These are phyloP conservation scores for Exocentrus adspersus DNA, from an alignment of 2,888 invertebrate genomes.

Conservation along the genomic window DNA sequence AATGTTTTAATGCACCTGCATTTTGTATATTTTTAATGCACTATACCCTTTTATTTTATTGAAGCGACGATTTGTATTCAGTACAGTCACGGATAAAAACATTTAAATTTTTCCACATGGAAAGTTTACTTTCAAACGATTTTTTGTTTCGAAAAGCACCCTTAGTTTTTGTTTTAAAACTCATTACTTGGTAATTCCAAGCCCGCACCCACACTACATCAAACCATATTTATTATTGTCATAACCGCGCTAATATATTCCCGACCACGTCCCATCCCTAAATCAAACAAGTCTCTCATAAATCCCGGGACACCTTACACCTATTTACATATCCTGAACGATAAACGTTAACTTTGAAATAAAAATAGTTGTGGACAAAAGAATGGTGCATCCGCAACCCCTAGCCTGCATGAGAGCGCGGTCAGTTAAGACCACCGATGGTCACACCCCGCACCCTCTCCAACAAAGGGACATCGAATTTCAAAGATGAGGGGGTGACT, in stretches of 20 bases:
- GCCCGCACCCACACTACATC: background rate
- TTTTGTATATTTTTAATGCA: slow-evolving; percentile 13
- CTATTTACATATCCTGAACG: slow-evolving; percentile 12
- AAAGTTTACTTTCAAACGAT: no score
- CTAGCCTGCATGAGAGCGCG: slow-evolving; percentile 35
- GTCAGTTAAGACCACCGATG: slow-evolving; percentile 49
- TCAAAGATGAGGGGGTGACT: slow-evolving; percentile 29
- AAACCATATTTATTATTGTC: background rate
- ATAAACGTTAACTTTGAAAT: slow-evolving; percentile 11
- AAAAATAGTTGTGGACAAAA: slow-evolving; percentile 10
- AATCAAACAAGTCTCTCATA: slow-evolving; percentile 6
- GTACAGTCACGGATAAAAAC: slow-evolving; percentile 5
- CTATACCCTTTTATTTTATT: slow-evolving; percentile 18
- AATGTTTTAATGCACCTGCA: slow-evolving; percentile 14
- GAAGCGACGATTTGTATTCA: slow-evolving; percentile 1
- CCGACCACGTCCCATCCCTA: background rate
- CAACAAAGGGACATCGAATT: slow-evolving; percentile 43
- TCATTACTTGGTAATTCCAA: background rate
- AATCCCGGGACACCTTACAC: background rate
- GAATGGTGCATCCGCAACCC: slow-evolving; percentile 16
- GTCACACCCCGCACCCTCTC: slow-evolving; percentile 47
- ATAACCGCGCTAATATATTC: background rate
- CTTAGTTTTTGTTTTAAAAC: background rate
- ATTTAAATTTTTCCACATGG: no score
- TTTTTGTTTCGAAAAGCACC: background rate